phyloP scores from a whole-genome alignment of 2,888 invertebrate species.

The Syritta pipiens region DNA sequence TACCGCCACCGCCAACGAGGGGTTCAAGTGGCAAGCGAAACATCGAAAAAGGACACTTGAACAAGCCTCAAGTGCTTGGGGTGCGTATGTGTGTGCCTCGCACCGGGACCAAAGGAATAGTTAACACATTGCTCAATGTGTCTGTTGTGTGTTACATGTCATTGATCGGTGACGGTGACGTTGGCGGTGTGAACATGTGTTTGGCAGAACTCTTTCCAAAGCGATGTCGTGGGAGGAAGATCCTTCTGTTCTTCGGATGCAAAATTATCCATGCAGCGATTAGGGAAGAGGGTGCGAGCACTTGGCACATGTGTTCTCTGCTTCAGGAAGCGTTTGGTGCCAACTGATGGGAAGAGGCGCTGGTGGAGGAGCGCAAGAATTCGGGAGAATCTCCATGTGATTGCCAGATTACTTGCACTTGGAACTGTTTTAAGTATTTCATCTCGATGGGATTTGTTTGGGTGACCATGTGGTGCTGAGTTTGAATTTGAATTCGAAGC shows the following conservation, averaged over 20 bases:
- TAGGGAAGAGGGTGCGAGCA: slow-evolving; percentile 8
- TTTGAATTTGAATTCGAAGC: slow-evolving; percentile 2
- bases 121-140: slow-evolving; percentile 48
- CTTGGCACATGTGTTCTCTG: slow-evolving; percentile 28
- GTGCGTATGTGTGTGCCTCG: neutral
- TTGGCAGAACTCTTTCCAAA: slow-evolving; percentile 41
- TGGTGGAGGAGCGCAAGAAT: neutral
- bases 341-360: slow-evolving; percentile 36
- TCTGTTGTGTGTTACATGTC: slow-evolving; percentile 38
- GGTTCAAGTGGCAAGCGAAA: slow-evolving; percentile 48
- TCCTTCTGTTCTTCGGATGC: slow-evolving; percentile 37
- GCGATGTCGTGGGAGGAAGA: slow-evolving; percentile 8
- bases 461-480: slow-evolving; percentile 12
- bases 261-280: slow-evolving; percentile 17
- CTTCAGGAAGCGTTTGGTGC: slow-evolving; percentile 21
- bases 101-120: slow-evolving; percentile 7
- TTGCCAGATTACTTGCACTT: slow-evolving; percentile 14
- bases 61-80: slow-evolving; percentile 47
- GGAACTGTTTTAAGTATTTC: neutral
- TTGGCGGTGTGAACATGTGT: slow-evolving; percentile 52
- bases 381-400: slow-evolving; percentile 12
- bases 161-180: slow-evolving; percentile 27
- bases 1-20: neutral
- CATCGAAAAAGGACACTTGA: slow-evolving; percentile 63
- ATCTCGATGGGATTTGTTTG: slow-evolving; percentile 9